Conservation (phyloP, 2,113 vertebrate species). For the Steatornis caripensis region DNA sequence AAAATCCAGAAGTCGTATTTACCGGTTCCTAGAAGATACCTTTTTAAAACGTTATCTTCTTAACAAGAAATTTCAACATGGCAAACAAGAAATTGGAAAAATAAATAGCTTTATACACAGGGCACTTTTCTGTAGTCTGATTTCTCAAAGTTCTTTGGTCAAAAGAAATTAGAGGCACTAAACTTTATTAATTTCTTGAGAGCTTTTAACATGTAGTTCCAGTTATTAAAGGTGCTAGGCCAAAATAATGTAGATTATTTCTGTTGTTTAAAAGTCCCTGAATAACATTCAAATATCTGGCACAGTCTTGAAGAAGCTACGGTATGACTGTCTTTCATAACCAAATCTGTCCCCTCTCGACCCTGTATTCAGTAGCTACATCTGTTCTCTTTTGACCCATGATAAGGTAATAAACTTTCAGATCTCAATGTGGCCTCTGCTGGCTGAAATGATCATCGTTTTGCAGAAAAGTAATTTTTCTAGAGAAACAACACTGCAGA, state of each 20-base stretch:
- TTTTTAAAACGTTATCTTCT: not conserved
- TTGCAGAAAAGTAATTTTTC: conserved; percentile 12
- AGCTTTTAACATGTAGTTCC: not conserved
- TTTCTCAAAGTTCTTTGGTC: not conserved
- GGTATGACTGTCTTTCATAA: not conserved
- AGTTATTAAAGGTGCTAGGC: conserved; percentile 16
- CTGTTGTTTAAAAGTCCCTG: conserved; percentile 4
- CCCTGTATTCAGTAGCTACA: not conserved
- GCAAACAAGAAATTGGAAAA: not conserved
- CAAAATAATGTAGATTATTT: conserved; percentile 11
- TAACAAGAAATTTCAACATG: not conserved
- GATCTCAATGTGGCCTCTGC: not conserved
- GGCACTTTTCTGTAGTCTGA: not conserved
- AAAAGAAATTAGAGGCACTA: not conserved
- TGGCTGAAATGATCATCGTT: not conserved
- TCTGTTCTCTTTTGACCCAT: conserved; percentile 33
- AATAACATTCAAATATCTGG: not conserved
- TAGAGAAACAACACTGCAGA: not conserved
- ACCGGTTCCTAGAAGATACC: not conserved
- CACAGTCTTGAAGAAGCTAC: not conserved
- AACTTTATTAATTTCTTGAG: not conserved
- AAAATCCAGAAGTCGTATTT: not conserved
- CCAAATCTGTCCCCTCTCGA: not conserved
- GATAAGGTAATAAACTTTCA: not conserved
- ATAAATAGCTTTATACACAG: not conserved